Percentiles rank a stretch among this genome's conserved stretches.
phyloP scores from a whole-genome alignment of 2,797 vertebrate genomes.

The Pelodytes ibericus region DNA sequence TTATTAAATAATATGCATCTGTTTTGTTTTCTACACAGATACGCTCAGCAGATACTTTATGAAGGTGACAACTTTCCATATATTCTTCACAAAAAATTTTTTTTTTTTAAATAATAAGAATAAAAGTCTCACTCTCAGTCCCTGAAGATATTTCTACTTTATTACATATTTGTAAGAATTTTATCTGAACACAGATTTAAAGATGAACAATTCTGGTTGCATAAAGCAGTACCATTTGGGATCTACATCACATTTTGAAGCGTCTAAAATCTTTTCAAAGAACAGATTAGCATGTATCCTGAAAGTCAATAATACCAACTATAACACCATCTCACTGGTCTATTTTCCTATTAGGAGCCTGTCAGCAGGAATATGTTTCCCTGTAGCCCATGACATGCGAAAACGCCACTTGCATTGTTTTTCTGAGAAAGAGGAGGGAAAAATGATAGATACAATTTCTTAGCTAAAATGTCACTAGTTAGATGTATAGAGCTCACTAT shows the following conservation, averaged over 20 bases:
- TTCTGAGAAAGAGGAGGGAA: slow-evolving; percentile 72
- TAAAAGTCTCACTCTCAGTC: slow-evolving; percentile 7
- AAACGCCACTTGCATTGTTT: slow-evolving; percentile 81
- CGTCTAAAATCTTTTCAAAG: slow-evolving; percentile 73
- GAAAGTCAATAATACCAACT: slow-evolving; percentile 71
- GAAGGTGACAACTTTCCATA: background rate
- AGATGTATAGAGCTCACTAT: slow-evolving; percentile 79
- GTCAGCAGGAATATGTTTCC: slow-evolving; percentile 79
- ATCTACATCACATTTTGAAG: slow-evolving; percentile 72
- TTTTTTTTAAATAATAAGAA: background rate
- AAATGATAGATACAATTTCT: slow-evolving; percentile 83
- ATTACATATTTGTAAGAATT: slow-evolving; percentile 42
- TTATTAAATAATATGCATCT: too few species aligned
- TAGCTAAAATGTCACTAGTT: slow-evolving; percentile 85
- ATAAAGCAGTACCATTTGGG: slow-evolving; percentile 65
- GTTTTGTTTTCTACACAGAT: too few species aligned
- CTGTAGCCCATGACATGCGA: slow-evolving; percentile 82
- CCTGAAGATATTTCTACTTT: slow-evolving; percentile 28
- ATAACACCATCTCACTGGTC: slow-evolving; percentile 77
- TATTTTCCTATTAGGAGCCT: slow-evolving; percentile 82
- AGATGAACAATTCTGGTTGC: slow-evolving; percentile 42
- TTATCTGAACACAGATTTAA: slow-evolving; percentile 53
- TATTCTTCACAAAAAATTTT: slow-evolving; percentile 3
- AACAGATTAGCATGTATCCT: slow-evolving; percentile 80
- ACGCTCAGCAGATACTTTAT: too few species aligned